Evolutionary conservation across 2,888 invertebrate species (phyloP), one percentile per base, ranked within the genome.

Genomic region (Amiota mariae): DNA sequence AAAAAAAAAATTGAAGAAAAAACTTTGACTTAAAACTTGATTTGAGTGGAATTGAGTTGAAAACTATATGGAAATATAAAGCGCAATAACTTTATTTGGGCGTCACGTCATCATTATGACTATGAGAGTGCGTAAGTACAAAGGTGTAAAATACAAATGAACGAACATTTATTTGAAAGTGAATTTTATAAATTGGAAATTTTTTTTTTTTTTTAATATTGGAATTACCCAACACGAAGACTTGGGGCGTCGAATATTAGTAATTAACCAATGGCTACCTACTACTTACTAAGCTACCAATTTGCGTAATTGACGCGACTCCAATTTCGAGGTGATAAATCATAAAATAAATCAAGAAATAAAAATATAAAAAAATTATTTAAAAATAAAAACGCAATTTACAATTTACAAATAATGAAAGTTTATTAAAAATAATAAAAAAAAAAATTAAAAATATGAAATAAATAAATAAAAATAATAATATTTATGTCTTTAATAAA

Each of bases 81-180:
- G 36, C 36, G 36, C 36, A 36, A 36, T 36, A 36, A 36, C 36
- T 59, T 59, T 13, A 20, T 59, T 18, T 59, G 48, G 66, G n/a
- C n/a, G n/a, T 24, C 3, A 24, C 48, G 48, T 66, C 48, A 48
- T 24, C 18, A 15, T 20, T 36, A 36, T 36, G 36, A 36, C 2
- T 36, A 36, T 36, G 1, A 11, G 59, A 18, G 8, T 18, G 59
- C 59, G 24, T 59, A 59, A 59, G 12, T 59, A 20, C 20, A 15
- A 20, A 57, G 9, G 1, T 13, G 2, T 57, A 79, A 80, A 79
- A 79, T 76, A 79, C 77, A 77, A 79, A 76, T 70, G 59, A 66
- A 77, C 75, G 78, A 73, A 77, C 81, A 76, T 77, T 85, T 78
- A 76, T 77, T 85, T 78, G 83, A 83, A 83, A 83, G 85, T 83